Evolutionary conservation across 1,140 invertebrate species (phyloP).

Genomic region (Pseudomyrmex cubaensis): DNA sequence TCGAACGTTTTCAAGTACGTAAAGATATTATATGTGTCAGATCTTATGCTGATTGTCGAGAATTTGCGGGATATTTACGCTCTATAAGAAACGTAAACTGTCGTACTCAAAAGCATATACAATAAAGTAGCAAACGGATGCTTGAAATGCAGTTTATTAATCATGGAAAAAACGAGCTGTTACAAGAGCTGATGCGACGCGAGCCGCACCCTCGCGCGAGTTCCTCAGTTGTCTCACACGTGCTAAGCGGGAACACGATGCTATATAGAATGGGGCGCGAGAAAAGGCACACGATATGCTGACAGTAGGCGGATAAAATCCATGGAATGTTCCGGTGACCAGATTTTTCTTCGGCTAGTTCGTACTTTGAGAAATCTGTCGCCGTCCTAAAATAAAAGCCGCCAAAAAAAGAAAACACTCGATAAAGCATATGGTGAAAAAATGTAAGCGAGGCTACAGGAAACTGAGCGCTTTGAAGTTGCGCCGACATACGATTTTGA

Average conservation of each 20-base stretch:
- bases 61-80: neutral
- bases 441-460: constrained; percentile 14
- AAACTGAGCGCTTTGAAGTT: constrained; percentile 1
- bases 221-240: constrained; percentile 40
- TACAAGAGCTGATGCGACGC: constrained; percentile 33
- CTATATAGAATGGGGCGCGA: constrained; percentile 8
- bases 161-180: constrained; percentile 26
- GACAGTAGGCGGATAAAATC: constrained; percentile 26
- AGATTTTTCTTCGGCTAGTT: constrained; percentile 5
- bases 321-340: neutral
- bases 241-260: constrained; percentile 27
- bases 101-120: neutral
- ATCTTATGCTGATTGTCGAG: neutral
- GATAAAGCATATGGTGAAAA: constrained; percentile 45
- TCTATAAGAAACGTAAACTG: neutral
- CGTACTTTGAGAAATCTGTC: constrained; percentile 17
- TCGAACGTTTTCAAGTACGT: neutral
- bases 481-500: neutral
- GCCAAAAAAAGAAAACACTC: constrained; percentile 1
- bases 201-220: constrained; percentile 18
- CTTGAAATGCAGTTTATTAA: constrained; percentile 19
- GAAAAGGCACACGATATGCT: constrained; percentile 22
- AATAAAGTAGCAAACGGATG: constrained; percentile 17
- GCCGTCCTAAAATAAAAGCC: neutral
- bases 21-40: neutral